Base-by-base conservation (phyloP, 1,140 invertebrate genomes). In the Anadara kagoshimensis region DNA sequence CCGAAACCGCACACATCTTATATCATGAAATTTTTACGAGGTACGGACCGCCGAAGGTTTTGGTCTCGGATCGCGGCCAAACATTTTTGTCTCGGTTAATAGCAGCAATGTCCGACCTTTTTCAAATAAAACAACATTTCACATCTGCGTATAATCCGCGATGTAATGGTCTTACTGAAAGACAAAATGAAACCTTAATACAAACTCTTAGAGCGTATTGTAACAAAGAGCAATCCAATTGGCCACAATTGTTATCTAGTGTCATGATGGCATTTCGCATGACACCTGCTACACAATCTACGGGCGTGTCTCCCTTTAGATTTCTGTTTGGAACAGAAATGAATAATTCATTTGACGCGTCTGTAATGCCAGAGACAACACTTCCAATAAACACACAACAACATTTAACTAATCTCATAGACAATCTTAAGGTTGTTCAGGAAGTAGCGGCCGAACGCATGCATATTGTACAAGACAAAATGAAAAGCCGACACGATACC, bases 21-120 rank as follows among this genome's bases (percentile, higher is more conserved):
- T 80, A 62, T 66, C 44, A 63, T 51, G 24, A 80, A 20, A 72
- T 80, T 8, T 75, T 78, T 69, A 62, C 69, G 4, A 18, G 67
- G 16, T 78, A 56, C 66, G 78, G 78, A 59, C 72, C 65, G 4
- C 75, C 76, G 45, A 11, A 36, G 20, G 64, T 57, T 16, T 4
- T 80, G 1, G 51, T 78, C 8, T 59, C 69, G 44, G 73, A 80
- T 58, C 36, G 65, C 53, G 73, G 79, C 43, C 22, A 43, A 58
- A n/a, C 71, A 4, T 80, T 80, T 44, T 65, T 49, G 41, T 75
- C 72, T 16, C 66, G 67, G 10, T 53, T 80, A 14, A 76, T 78
- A n/a, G 43, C 53, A 24, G 57, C 72, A 26, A 24, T 80, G 41
- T 75, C 68, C 63, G 73, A 78, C 58, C 43, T 78, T 24, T 75